Evolutionary conservation across 2,113 vertebrate genomes (phyloP).

Genomic region (Leptobrachium leishanense): DNA sequence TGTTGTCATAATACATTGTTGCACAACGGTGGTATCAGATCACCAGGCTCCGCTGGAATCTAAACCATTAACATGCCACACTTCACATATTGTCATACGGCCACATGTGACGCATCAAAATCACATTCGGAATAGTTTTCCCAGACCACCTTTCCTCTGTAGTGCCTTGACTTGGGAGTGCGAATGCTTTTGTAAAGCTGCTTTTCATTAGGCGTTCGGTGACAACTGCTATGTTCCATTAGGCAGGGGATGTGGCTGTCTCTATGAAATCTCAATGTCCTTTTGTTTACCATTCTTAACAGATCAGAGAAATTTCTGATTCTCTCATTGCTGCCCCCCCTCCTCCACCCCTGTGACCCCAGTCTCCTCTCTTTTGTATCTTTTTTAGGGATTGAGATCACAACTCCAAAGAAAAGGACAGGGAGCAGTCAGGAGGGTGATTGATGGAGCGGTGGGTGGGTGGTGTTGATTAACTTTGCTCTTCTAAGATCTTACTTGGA

Average conservation of each 20-base stretch:
- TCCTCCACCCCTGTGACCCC: background rate
- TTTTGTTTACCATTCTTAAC: constrained; percentile 22
- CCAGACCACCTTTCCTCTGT: too few relatives aligned
- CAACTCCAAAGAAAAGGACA: background rate
- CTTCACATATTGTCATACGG: background rate
- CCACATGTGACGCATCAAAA: background rate
- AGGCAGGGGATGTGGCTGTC: constrained; percentile 8
- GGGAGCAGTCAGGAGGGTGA: constrained; percentile 25
- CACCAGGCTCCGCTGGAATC: background rate
- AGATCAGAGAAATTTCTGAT: background rate
- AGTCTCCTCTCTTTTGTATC: background rate
- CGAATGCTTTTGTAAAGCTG: background rate
- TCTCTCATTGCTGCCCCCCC: background rate
- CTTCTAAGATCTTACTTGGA: constrained; percentile 19
- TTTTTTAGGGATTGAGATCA: constrained; percentile 4
- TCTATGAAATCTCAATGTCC: constrained; percentile 31
- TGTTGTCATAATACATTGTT: too few relatives aligned
- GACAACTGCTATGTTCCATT: constrained; percentile 7
- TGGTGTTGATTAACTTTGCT: constrained; percentile 9
- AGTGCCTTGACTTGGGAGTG: background rate
- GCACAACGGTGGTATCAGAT: too few relatives aligned
- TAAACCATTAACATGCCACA: background rate
- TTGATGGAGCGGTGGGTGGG: constrained; percentile 27
- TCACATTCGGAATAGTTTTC: background rate
- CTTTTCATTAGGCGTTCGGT: constrained; percentile 2